A percentile compares a stretch with the other conserved stretches of the same genome.
Evolutionary conservation across 2,888 invertebrate species (phyloP).

Genomic region (Dorcus hopei): DNA sequence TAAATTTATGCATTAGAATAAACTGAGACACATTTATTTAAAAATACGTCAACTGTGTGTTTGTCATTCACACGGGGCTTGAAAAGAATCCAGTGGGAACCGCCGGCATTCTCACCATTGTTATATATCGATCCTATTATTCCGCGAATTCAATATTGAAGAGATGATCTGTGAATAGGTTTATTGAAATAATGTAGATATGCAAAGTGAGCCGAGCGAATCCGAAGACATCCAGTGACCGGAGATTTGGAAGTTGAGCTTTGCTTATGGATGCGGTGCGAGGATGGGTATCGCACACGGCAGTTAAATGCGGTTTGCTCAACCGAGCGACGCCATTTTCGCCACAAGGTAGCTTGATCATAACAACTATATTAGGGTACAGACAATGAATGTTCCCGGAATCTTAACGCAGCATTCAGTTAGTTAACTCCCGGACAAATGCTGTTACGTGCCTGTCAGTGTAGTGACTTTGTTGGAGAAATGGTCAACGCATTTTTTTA

Average conservation of each 20-base stretch:
- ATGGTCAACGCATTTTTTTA: too few species aligned
- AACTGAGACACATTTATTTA: too few species aligned
- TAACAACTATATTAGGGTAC: conserved; percentile 30
- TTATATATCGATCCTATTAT: conserved; percentile 23
- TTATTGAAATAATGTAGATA: conserved; percentile 25
- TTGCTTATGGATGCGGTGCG: neutral
- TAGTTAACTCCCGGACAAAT: conserved; percentile 24
- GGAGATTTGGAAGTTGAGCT: conserved; percentile 4
- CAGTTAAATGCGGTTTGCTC: neutral
- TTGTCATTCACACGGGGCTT: too few species aligned
- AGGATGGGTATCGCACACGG: conserved; percentile 7
- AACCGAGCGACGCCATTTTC: conserved; percentile 12
- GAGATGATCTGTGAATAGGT: conserved; percentile 21
- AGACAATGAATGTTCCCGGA: conserved; percentile 22
- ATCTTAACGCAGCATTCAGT: conserved; percentile 26
- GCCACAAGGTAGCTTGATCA: conserved; percentile 25
- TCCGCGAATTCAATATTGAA: conserved; percentile 21
- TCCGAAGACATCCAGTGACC: conserved; percentile 11
- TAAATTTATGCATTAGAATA: too few species aligned
- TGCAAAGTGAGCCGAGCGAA: conserved; percentile 17
- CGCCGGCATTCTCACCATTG: neutral
- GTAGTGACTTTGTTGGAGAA: conserved; percentile 22
- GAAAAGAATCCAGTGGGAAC: too few species aligned
- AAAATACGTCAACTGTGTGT: too few species aligned
- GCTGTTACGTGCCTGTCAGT: conserved; percentile 23